Percentiles rank a stretch among this genome's conserved stretches.
These are phyloP conservation scores for Typhlichthys subterraneus DNA, from an alignment of 2,797 vertebrate species.

Conservation along the genomic window DNA sequence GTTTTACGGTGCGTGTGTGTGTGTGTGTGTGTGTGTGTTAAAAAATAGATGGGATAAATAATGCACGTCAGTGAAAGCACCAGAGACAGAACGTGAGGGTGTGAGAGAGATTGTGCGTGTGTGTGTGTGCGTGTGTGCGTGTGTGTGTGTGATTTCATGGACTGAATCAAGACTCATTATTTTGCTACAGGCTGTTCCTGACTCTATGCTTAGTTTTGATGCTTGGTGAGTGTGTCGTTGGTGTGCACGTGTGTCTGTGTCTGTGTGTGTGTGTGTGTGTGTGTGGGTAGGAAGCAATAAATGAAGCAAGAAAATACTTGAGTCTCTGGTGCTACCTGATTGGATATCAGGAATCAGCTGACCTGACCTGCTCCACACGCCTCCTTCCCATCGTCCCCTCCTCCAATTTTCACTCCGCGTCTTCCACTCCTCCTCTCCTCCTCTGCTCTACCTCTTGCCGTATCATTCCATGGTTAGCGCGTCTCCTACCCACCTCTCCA, in stretches of 20 bases:
- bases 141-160: background rate
- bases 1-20: constrained; percentile 4
- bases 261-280: constrained; percentile 22
- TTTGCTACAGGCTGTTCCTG: constrained; percentile 65
- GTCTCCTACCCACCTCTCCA: constrained; percentile 62
- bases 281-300: constrained; percentile 12
- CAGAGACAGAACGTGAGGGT: constrained; percentile 38
- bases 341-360: constrained; percentile 54
- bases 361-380: constrained; percentile 42
- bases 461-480: too few relatives aligned
- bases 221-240: constrained; percentile 8
- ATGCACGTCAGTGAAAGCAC: constrained; percentile 68
- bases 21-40: constrained; percentile 21
- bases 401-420: constrained; percentile 14
- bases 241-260: constrained; percentile 2
- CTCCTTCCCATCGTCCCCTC: constrained; percentile 7
- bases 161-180: constrained; percentile 10
- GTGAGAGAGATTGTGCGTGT: constrained; percentile 6
- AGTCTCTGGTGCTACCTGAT: constrained; percentile 29
- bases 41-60: constrained; percentile 66
- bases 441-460: constrained; percentile 35
- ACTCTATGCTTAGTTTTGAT: constrained; percentile 53
- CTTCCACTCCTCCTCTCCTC: constrained; percentile 12
- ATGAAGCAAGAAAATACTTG: constrained; percentile 18
- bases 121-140: background rate